A percentile compares a stretch with the other conserved stretches of the same genome.
Evolutionary conservation across 2,888 invertebrate genomes (phyloP).

Genomic region (Acanthosepion lycidas): DNA sequence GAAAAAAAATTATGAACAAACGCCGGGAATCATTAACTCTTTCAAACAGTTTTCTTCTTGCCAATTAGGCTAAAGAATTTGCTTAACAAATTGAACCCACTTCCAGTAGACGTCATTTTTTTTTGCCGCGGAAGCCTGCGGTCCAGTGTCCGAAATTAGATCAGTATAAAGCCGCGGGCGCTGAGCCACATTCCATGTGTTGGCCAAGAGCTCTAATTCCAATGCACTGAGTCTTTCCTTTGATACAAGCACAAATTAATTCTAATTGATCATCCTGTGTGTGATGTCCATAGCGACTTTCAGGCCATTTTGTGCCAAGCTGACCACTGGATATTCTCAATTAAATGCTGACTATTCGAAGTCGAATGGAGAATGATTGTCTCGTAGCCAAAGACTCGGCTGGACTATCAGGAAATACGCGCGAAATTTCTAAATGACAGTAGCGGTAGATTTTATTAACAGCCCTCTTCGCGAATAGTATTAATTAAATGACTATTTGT

Average conservation of each 20-base stretch:
- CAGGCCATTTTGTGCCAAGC: background rate
- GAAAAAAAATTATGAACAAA: too few relatives aligned
- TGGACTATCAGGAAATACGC: background rate
- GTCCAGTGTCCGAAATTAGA: background rate
- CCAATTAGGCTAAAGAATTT: background rate
- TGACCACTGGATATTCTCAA: slow-evolving; percentile 33
- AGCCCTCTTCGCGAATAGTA: background rate
- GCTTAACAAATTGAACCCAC: background rate
- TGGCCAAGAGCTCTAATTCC: background rate
- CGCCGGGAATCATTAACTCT: too few relatives aligned
- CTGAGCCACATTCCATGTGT: background rate
- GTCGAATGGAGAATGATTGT: background rate
- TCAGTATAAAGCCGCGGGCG: background rate
- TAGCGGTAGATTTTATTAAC: background rate
- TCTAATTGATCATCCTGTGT: background rate
- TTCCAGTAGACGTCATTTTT: background rate
- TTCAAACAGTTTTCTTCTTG: background rate
- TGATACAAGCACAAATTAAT: background rate
- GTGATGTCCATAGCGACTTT: background rate
- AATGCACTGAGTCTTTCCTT: background rate
- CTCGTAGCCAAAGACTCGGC: background rate
- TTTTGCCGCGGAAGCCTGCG: background rate
- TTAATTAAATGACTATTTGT: background rate
- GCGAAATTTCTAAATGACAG: background rate
- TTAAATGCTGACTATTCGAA: background rate